Percentiles rank a stretch among this genome's conserved stretches.
Conservation (phyloP, 2,113 vertebrate species). For the Amia ocellicauda region DNA sequence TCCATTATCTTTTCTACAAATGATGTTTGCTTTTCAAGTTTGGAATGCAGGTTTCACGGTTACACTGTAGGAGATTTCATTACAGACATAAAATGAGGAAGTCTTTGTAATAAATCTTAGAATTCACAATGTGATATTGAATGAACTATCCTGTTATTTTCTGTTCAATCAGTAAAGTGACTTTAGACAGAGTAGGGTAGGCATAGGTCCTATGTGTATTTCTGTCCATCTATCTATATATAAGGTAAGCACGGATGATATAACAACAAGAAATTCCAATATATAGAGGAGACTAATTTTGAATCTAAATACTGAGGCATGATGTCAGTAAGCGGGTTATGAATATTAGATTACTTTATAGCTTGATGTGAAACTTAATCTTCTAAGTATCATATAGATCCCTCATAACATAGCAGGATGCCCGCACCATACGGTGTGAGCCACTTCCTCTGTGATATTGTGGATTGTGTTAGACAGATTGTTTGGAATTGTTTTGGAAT, state of each 20-base stretch:
- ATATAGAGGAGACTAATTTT: slow-evolving; percentile 41
- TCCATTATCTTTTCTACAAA: background rate
- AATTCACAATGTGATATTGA: no score
- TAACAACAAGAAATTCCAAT: slow-evolving; percentile 19
- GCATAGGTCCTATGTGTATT: background rate
- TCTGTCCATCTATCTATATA: background rate
- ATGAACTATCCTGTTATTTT: no score
- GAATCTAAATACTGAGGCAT: slow-evolving; percentile 39
- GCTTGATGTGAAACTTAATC: slow-evolving; percentile 46
- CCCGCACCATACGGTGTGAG: background rate
- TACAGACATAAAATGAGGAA: no score
- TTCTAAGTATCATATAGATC: slow-evolving; percentile 41
- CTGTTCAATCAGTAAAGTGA: no score
- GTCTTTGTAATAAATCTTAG: no score
- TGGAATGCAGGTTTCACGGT: background rate
- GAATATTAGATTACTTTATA: slow-evolving; percentile 55
- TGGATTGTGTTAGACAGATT: background rate
- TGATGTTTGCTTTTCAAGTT: no score
- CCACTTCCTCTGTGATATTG: background rate
- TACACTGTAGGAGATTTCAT: background rate
- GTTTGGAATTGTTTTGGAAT: background rate
- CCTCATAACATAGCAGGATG: slow-evolving; percentile 8
- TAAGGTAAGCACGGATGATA: background rate
- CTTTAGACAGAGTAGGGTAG: background rate
- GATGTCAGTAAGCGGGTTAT: slow-evolving; percentile 52